phyloP scores from a whole-genome alignment of 2,113 vertebrate genomes.

The Misgurnus mizolepis region DNA sequence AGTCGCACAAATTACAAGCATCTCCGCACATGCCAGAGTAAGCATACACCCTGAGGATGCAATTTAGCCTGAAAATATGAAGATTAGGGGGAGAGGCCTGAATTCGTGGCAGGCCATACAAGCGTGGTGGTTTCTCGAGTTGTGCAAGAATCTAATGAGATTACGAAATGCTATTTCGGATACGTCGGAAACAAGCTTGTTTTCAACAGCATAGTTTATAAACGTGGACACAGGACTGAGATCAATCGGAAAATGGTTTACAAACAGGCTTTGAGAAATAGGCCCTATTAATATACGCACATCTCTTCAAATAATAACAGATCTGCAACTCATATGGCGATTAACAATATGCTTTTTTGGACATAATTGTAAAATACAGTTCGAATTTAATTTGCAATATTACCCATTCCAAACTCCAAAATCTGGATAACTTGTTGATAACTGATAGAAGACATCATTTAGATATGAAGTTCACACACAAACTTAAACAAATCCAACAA shows the following conservation, averaged over 20 bases:
- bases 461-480: neutral
- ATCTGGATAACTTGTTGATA: too few species aligned
- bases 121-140: neutral
- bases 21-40: conserved; percentile 14
- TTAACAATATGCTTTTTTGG: too few species aligned
- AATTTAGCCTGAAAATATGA: conserved; percentile 21
- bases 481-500: neutral
- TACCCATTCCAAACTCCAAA: neutral
- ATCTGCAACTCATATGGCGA: too few species aligned
- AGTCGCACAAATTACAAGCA: conserved; percentile 28
- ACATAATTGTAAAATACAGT: neutral
- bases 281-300: neutral
- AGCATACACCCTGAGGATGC: conserved; percentile 10
- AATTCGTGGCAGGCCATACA: neutral
- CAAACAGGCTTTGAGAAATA: neutral
- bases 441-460: too few species aligned
- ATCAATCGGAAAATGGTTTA: neutral
- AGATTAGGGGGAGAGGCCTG: conserved; percentile 9
- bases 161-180: neutral
- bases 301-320: neutral
- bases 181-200: neutral
- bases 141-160: conserved; percentile 15
- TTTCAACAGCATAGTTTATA: neutral
- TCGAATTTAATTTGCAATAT: neutral
- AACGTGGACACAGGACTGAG: neutral